Evolutionary conservation across 30 jellyfish, hydroid and myxozoan genomes (phyloP).

Genomic region (Cassiopea andromeda): DNA sequence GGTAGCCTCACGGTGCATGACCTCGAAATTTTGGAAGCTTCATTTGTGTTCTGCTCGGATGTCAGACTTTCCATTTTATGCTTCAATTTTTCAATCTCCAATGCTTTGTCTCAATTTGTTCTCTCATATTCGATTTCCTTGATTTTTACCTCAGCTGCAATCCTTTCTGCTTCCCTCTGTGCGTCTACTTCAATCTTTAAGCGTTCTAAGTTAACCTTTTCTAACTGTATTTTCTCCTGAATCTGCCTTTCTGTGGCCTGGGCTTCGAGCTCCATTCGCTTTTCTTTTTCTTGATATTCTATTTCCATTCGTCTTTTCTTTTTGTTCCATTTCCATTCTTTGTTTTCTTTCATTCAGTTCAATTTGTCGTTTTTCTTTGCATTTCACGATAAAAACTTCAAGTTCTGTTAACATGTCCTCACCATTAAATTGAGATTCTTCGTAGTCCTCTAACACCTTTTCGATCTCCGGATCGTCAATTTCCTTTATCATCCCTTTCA

Average conservation of each 20-base stretch:
- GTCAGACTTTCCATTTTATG: neutral
- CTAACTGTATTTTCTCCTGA: conserved; percentile 7
- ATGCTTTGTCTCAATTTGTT: neutral
- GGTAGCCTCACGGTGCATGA: conserved; percentile 15
- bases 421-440: neutral
- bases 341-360: neutral
- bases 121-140: neutral
- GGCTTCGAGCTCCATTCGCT: neutral
- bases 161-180: conserved; percentile 3
- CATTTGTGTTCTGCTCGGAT: neutral
- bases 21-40: neutral
- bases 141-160: neutral
- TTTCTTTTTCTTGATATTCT: neutral
- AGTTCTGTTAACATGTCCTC: neutral
- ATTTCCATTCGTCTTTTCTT: neutral
- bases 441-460: neutral
- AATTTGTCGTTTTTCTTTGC: neutral
- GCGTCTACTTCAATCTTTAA: neutral
- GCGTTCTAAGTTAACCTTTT: neutral
- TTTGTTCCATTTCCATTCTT: neutral
- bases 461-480: neutral
- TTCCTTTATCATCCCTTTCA: neutral
- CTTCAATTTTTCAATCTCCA: neutral
- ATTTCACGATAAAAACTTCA: neutral
- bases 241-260: neutral